Evolutionary conservation across 1,140 invertebrate genomes (phyloP).

Genomic region (Tribolium castaneum): DNA sequence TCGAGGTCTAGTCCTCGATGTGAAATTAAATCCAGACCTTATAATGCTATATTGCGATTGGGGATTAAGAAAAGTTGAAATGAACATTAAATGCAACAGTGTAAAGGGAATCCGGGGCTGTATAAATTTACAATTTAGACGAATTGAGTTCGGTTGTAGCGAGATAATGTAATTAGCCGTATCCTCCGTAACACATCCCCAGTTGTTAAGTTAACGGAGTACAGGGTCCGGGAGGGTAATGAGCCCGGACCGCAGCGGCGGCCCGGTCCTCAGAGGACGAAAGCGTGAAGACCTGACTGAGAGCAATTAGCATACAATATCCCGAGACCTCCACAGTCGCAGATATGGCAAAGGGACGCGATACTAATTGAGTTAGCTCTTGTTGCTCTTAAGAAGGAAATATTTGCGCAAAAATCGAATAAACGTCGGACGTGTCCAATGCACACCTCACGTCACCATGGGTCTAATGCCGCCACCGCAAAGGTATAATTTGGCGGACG

Average conservation of each 20-base stretch:
- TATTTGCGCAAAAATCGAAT: too few relatives aligned
- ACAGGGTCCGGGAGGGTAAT: conserved; percentile 43
- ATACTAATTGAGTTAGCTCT: conserved; percentile 25
- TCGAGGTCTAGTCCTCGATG: neutral
- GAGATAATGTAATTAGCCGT: conserved; percentile 46
- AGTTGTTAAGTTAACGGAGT: conserved; percentile 47
- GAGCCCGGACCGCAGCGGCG: conserved; percentile 44
- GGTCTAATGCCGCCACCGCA: neutral
- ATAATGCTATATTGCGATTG: conserved; percentile 5
- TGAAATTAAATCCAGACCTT: conserved; percentile 1
- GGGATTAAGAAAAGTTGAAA: conserved; percentile 46
- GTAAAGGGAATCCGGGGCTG: conserved; percentile 39
- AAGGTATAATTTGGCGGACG: conserved; percentile 15
- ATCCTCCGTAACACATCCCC: conserved; percentile 47
- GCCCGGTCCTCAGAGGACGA: neutral
- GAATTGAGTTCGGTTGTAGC: conserved; percentile 43
- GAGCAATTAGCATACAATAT: conserved; percentile 47
- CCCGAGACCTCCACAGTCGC: conserved; percentile 14
- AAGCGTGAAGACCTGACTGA: conserved; percentile 31
- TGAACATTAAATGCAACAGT: conserved; percentile 50
- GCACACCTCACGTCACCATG: too few relatives aligned
- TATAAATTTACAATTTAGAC: conserved; percentile 50
- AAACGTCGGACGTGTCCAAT: too few relatives aligned
- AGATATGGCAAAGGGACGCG: conserved; percentile 16
- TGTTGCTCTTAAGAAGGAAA: too few relatives aligned